Evolutionary conservation across 1,140 invertebrate species (phyloP), one percentile per base, ranked within the genome.

Genomic region (Drosophila burlai): DNA sequence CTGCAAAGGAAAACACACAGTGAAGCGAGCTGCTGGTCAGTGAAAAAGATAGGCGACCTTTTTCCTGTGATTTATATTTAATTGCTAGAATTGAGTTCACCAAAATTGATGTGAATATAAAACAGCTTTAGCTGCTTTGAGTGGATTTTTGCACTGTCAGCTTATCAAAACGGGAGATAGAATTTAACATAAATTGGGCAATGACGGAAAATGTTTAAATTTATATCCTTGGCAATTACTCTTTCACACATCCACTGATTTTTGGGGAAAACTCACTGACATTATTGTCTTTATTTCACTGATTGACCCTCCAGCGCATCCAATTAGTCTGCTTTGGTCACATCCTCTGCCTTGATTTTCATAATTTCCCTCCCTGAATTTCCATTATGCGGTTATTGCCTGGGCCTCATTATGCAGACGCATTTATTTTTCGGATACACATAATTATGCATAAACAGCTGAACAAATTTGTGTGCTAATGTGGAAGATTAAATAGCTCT

Each of bases 401-500:
- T 31, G 46, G 54, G 45, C 11, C 43, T 47, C 18, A 72, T 72
- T 61, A 38, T 73, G 69, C 67, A 52, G 31, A 61, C 68, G 18
- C 71, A 73, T 73, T 52, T 73, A 74, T 73, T 73, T 73, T 73
- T 52, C 46, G 31, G 57, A 34, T 38, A 52, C 46, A 74, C 26
- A 73, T 61, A 73, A 61, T 73, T 74, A 61, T 45, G 69, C 46
- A 29, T 61, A 49, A 74, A 74, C 46, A 73, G 71, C 55, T 60
- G 54, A 73, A 73, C 55, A 43, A 73, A 72, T 73, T 72, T 36
- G 36, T 72, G 69, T 67, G 63, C 31, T 69, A 73, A 60, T 73
- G 46, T 55, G 49, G n/a, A 72, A 60, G 54, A 60, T 59, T 50
- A 71, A 45, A 71, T 26, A 49, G 52, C 36, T 69, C 36, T 57